A percentile compares a stretch with the other conserved stretches of the same genome.
phyloP scores from a whole-genome alignment of 1,140 invertebrate species.

The Oryzaephilus surinamensis region DNA sequence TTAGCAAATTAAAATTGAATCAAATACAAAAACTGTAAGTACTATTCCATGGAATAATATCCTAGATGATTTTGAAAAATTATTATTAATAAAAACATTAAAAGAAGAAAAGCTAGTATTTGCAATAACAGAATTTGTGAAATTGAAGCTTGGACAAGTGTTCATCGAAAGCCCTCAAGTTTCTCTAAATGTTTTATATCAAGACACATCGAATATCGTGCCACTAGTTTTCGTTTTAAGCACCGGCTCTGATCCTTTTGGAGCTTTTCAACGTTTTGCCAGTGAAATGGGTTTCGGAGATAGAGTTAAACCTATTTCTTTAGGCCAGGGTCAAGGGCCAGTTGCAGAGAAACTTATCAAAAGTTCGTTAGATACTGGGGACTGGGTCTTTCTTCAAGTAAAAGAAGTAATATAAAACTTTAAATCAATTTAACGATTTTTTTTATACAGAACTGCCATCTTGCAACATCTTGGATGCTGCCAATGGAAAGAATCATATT shows the following conservation, averaged over 20 bases:
- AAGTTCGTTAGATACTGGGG: slow-evolving; percentile 54
- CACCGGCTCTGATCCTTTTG: slow-evolving; percentile 83
- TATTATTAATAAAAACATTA: slow-evolving; percentile 68
- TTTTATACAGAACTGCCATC: slow-evolving; percentile 70
- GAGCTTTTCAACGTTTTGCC: slow-evolving; percentile 67
- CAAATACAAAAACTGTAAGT: slow-evolving; percentile 38
- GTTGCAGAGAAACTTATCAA: slow-evolving; percentile 73
- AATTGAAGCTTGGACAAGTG: slow-evolving; percentile 57
- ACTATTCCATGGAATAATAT: slow-evolving; percentile 47
- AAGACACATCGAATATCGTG: slow-evolving; percentile 57
- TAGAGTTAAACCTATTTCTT: slow-evolving; percentile 70
- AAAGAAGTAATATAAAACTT: too few species aligned
- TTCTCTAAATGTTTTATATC: slow-evolving; percentile 57
- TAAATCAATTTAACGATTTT: too few species aligned
- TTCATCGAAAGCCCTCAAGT: slow-evolving; percentile 70
- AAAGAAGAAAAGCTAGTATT: slow-evolving; percentile 75
- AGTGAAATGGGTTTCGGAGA: slow-evolving; percentile 65
- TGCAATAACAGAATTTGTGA: slow-evolving; percentile 68
- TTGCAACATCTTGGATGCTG: slow-evolving; percentile 86
- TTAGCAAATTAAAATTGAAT: slow-evolving; percentile 42
- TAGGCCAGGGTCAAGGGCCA: slow-evolving; percentile 83
- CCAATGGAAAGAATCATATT: slow-evolving; percentile 58
- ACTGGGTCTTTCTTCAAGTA: slow-evolving; percentile 76
- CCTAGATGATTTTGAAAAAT: slow-evolving; percentile 63
- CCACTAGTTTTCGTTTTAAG: slow-evolving; percentile 86